Conservation (phyloP, 2,797 vertebrate genomes). For the Nyctalus aviator region DNA sequence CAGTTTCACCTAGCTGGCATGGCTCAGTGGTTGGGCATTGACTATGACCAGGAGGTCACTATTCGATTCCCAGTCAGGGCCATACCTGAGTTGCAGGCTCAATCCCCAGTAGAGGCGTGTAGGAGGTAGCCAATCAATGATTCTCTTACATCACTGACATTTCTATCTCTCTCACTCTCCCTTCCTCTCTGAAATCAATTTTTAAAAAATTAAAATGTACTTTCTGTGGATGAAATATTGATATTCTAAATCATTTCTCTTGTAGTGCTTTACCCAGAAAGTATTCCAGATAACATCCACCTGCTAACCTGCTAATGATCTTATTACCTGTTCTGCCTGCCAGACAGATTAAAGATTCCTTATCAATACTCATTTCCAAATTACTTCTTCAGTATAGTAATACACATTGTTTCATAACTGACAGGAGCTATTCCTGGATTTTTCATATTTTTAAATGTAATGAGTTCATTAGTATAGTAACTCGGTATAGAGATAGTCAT, state of each 20-base stretch:
- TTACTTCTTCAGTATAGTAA: not conserved
- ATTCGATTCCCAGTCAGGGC: too few species aligned
- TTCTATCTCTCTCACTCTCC: too few species aligned
- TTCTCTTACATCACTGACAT: too few species aligned
- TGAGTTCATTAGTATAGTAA: conserved; percentile 1
- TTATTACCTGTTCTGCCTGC: conserved; percentile 51
- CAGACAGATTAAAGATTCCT: conserved; percentile 30
- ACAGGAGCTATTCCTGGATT: conserved; percentile 1
- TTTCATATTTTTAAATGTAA: conserved; percentile 15
- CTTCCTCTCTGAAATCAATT: too few species aligned
- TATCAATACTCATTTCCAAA: conserved; percentile 51
- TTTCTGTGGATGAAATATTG: conserved; percentile 13
- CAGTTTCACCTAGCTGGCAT: not conserved
- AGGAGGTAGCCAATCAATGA: too few species aligned
- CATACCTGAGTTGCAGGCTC: too few species aligned
- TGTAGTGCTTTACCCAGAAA: conserved; percentile 32
- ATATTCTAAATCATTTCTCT: conserved; percentile 33
- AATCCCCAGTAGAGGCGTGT: too few species aligned
- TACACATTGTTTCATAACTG: conserved; percentile 23
- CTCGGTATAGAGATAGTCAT: not conserved
- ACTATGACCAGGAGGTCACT: too few species aligned
- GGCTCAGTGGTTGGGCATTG: too few species aligned
- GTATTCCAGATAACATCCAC: conserved; percentile 6
- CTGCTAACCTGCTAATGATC: conserved; percentile 16
- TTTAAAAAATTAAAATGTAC: not conserved